phyloP scores from a whole-genome alignment of 2,797 vertebrate species.

The Florisuga fusca region DNA sequence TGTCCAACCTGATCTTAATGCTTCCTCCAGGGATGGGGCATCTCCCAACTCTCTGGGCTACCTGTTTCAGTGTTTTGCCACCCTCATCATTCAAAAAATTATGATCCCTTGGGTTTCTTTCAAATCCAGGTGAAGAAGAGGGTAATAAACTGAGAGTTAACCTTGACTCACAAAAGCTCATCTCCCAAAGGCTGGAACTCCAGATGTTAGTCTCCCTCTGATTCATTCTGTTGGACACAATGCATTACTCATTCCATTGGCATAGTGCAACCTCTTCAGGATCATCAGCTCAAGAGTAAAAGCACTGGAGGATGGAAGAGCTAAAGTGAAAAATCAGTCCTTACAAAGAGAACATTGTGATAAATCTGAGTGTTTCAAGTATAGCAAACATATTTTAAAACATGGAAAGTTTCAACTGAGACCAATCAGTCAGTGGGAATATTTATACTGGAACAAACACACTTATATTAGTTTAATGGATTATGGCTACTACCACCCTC shows the following conservation, averaged over 20 bases:
- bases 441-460: background rate
- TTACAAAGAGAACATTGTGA: background rate
- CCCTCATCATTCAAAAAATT: background rate
- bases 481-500: background rate
- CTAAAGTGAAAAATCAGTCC: background rate
- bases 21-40: background rate
- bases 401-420: background rate
- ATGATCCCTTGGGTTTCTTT: background rate
- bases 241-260: background rate
- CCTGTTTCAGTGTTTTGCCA: background rate
- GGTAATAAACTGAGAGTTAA: background rate
- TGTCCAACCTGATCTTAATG: accelerated
- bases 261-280: background rate
- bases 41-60: background rate
- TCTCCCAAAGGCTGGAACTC: background rate
- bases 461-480: background rate
- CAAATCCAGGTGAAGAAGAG: background rate
- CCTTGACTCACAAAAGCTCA: background rate
- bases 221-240: background rate
- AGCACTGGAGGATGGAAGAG: background rate
- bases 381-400: background rate
- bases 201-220: background rate
- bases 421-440: background rate
- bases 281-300: background rate
- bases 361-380: background rate